A percentile compares a stretch with the other conserved stretches of the same genome.
Conservation (phyloP, 2,113 vertebrate genomes). For the Zapornia atra region DNA sequence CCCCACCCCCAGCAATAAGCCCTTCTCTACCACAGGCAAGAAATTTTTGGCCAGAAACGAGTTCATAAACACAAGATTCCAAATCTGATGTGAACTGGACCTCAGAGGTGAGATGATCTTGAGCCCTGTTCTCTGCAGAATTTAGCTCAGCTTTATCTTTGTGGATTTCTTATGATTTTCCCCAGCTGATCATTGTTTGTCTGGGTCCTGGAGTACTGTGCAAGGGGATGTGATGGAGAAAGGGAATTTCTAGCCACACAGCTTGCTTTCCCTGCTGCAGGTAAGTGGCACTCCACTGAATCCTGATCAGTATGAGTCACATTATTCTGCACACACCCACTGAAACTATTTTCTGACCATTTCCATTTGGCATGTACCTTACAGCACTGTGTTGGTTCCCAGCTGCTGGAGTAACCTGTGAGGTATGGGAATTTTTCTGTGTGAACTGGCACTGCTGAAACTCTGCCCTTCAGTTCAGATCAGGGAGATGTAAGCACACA, state of each 20-base stretch:
- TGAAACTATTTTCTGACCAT: conserved; percentile 18
- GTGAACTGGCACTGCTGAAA: background rate
- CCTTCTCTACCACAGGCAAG: background rate
- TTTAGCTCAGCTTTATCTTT: background rate
- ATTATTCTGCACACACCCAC: background rate
- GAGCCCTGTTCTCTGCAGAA: background rate
- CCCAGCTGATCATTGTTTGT: background rate
- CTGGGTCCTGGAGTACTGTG: background rate
- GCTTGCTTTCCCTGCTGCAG: background rate
- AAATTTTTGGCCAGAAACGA: background rate
- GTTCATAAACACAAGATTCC: background rate
- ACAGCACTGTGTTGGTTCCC: background rate
- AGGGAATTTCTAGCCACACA: background rate
- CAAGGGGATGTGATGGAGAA: background rate
- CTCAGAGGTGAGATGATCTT: background rate
- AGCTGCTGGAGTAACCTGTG: background rate
- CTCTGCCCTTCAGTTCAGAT: background rate
- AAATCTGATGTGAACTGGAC: background rate
- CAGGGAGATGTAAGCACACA: background rate
- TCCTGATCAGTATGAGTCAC: background rate
- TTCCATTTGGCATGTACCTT: background rate
- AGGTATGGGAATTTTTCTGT: background rate
- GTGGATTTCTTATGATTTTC: background rate
- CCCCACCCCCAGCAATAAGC: background rate
- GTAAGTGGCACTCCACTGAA: background rate